Conservation (phyloP, 1,140 invertebrate genomes). For the Camponotus floridanus region DNA sequence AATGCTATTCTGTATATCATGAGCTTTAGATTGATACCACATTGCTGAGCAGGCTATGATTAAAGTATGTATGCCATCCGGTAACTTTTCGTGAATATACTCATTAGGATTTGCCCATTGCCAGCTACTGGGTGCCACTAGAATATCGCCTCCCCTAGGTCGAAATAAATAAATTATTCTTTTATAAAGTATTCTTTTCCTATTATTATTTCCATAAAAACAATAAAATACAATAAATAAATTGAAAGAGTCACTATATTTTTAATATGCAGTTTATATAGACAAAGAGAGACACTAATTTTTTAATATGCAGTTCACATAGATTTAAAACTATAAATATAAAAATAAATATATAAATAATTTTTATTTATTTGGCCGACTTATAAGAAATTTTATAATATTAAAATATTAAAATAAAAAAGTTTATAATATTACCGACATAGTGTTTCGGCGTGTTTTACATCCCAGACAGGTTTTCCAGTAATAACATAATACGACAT, state of each 20-base stretch:
- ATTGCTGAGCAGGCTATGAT: conserved; percentile 77
- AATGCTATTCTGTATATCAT: not conserved
- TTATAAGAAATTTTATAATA: not conserved
- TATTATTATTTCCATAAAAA: not conserved
- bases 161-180: not conserved
- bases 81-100: conserved; percentile 80
- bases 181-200: not conserved
- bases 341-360: not conserved
- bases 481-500: conserved; percentile 87
- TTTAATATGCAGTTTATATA: not conserved
- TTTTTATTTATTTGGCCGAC: not conserved
- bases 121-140: conserved; percentile 83
- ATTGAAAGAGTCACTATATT: not conserved
- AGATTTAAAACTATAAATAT: conserved; percentile 1
- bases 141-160: conserved; percentile 82
- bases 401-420: not conserved
- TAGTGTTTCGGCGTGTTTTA: conserved; percentile 85
- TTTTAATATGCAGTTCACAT: not conserved
- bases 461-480: conserved; percentile 88
- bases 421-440: conserved; percentile 77
- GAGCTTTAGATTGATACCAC: conserved; percentile 76
- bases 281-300: not conserved
- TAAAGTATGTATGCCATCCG: conserved; percentile 80
- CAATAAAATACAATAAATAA: not conserved
- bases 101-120: conserved; percentile 83